Percentiles rank a stretch among this genome's conserved stretches.
Conservation (phyloP, 2,888 invertebrate genomes). For the Crocallis elinguaria region DNA sequence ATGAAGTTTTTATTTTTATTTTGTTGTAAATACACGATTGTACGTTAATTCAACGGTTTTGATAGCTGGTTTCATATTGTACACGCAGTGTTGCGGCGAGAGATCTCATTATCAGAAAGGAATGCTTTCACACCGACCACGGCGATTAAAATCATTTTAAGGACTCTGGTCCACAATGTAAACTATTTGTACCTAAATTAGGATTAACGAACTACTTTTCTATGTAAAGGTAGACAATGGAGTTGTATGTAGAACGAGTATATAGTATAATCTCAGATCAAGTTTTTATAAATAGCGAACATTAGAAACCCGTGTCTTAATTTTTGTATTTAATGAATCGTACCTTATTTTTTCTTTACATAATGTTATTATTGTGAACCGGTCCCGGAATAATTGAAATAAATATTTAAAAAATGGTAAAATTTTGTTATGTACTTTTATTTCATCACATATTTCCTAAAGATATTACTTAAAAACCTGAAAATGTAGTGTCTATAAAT, state of each 20-base stretch:
- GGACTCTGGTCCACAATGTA: conserved; percentile 26
- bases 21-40: conserved; percentile 17
- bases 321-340: conserved; percentile 66
- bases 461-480: no score
- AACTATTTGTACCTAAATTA: conserved; percentile 43
- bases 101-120: conserved; percentile 32
- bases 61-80: conserved; percentile 4
- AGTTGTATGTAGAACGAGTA: conserved; percentile 35
- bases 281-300: conserved; percentile 43
- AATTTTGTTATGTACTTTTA: conserved; percentile 43
- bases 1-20: conserved; percentile 3
- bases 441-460: conserved; percentile 29
- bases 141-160: conserved; percentile 13
- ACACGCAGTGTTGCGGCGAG: conserved; percentile 6
- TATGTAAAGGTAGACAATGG: conserved; percentile 28
- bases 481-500: no score
- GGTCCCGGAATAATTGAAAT: conserved; percentile 72
- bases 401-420: conserved; percentile 63
- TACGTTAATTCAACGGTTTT: conserved; percentile 12
- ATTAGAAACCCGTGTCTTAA: conserved; percentile 61
- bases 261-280: conserved; percentile 67
- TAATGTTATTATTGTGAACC: conserved; percentile 73
- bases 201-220: conserved; percentile 35
- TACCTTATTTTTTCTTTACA: conserved; percentile 76
- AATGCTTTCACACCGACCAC: conserved; percentile 30